Evolutionary conservation across 37 sponge, comb jelly and placozoan species (phyloP), one percentile per base, ranked within the genome.

Genomic region (Lycopodina hypogea): DNA sequence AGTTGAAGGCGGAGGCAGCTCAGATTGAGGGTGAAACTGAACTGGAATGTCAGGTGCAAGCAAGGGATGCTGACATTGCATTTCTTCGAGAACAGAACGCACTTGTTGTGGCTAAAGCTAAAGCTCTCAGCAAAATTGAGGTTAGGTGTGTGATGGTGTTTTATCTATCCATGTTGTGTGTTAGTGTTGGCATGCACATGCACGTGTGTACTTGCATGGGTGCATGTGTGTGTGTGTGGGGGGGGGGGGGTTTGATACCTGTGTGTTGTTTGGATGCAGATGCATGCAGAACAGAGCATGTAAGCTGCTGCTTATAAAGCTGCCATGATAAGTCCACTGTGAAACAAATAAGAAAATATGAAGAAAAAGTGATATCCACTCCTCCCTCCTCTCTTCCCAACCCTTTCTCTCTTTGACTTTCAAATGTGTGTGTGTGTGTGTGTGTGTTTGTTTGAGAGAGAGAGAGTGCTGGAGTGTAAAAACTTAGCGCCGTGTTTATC

Each of bases 1-100:
- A 95, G 81, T 53, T 95, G 76, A 89, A 81, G 57, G 89, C 96
- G 28, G 84, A 95, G 39, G 96, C 96, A 36, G 83, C 75, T 19
- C 70, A 77, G 17, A 87, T 95, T 76, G 96, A 95, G 64, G 56
- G 74, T 41, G 78, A 82, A 34, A 39, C 87, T 23, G 87, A 89
- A n/a, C 75, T 95, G 71, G 87, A 83, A n/a, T 80, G 87, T 40
- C 86, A 88, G 82, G 65, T 26, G 45, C 78, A 83, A 42, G 83
- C 82, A 17, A 56, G 78, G 56, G 82, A 69, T 37, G 93, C 81
- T 3, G 96, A 96, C 86, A 57, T 96, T 0, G 55, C 80, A 22
- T 96, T 82, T 74, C 72, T 90, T 3, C 63, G 85, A 26, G 75
- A 89, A 51, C 78, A 80, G 68, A 93, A 93, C 69, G 93, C 90